Evolutionary conservation across 2,888 invertebrate genomes (phyloP), one percentile per base, ranked within the genome.

Genomic region (Falcaria lacertinaria): DNA sequence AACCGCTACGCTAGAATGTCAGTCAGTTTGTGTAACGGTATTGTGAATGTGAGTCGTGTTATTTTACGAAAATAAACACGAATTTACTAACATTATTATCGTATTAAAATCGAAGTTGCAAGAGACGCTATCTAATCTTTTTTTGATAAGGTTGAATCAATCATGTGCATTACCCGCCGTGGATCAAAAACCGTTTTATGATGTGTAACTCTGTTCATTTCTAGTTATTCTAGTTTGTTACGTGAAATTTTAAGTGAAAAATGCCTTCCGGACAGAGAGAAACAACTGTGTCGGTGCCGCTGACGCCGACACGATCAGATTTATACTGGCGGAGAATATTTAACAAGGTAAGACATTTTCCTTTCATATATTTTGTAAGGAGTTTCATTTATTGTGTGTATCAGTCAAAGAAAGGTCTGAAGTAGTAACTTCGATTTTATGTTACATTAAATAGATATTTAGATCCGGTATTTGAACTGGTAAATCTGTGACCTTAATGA

Each of bases 311-410:
- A 11, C 74, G 85, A 57, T 81, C 84, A 8, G 87, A 89, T 69
- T 69, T 84, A 42, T 90, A 90, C 58, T 90, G 90, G 90, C 73
- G 83, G 43, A 71, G 81, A 59, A 80, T 90, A 56, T 90, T 90
- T 58, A 80, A 85, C 54, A 90, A 89, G 82, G 90, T 90, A 79
- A 44, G 48, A 48, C 33, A 5, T 7, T 1, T 19, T 5, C 6
- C 6, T 19, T 19, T 19, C 11, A 28, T 11, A 4, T 28, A 28
- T 28, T 28, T 11, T 11, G 6, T 22, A 22, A 22, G 22, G 6
- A n/a, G n/a, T n/a, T n/a, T n/a, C n/a, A n/a, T n/a, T n/a, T n/a
- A n/a, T n/a, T n/a, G n/a, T n/a, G n/a, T n/a, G n/a, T n/a, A n/a
- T n/a, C n/a, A n/a, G n/a, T n/a, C n/a, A n/a, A n/a, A n/a, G n/a